phyloP scores from a whole-genome alignment of 2,797 vertebrate species.

The Myripristis jacobus region DNA sequence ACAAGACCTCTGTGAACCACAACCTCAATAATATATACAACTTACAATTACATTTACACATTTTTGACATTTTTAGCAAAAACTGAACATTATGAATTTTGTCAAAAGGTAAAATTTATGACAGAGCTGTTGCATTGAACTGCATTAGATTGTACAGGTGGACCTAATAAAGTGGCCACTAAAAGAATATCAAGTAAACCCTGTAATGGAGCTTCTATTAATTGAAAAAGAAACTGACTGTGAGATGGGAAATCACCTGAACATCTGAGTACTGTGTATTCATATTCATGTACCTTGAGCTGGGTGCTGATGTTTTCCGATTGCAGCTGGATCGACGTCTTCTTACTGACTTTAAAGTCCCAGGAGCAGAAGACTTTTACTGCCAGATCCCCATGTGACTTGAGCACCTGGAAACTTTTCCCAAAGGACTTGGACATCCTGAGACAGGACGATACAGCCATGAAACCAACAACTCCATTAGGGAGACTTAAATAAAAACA shows the following conservation, averaged over 20 bases:
- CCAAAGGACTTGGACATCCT: slow-evolving; percentile 86
- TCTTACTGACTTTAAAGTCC: slow-evolving; percentile 92
- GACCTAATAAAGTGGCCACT: too few species aligned
- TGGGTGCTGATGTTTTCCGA: slow-evolving; percentile 87
- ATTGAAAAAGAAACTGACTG: neutral
- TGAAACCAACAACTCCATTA: neutral
- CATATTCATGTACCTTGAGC: slow-evolving; percentile 82
- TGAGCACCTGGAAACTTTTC: slow-evolving; percentile 83
- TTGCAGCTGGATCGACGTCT: slow-evolving; percentile 81
- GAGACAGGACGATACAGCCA: neutral
- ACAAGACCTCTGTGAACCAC: too few species aligned
- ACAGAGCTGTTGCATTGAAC: too few species aligned
- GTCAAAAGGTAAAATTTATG: too few species aligned
- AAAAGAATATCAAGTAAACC: neutral
- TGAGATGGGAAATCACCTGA: neutral
- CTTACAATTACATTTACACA: too few species aligned
- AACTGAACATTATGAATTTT: too few species aligned
- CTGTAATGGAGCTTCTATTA: neutral
- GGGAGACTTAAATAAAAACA: neutral
- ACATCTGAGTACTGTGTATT: neutral
- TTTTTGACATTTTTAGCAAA: too few species aligned
- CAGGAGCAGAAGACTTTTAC: slow-evolving; percentile 88
- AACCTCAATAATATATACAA: too few species aligned
- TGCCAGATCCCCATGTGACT: slow-evolving; percentile 73
- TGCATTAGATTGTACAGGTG: too few species aligned